Conservation (phyloP, 2,888 invertebrate species). For the Netelia inedita region DNA sequence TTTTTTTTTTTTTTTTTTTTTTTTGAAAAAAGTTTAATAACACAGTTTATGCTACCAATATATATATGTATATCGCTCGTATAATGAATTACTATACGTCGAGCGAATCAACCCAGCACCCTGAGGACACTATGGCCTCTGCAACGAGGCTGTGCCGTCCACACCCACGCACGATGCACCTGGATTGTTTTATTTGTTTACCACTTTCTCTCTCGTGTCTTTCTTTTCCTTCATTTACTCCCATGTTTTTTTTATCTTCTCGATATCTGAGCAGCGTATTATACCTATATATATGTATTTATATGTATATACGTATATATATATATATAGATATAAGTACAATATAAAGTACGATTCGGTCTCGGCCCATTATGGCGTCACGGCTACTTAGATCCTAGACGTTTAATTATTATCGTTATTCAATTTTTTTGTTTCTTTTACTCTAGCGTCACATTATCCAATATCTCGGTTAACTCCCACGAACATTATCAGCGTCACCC, state of each 20-base stretch:
- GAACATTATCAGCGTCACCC: conserved; percentile 52
- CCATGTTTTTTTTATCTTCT: conserved; percentile 46
- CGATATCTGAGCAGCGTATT: conserved; percentile 70
- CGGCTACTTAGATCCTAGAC: conserved; percentile 71
- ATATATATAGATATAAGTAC: conserved; percentile 67
- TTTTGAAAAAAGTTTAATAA: conserved; percentile 62
- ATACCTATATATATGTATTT: conserved; percentile 54
- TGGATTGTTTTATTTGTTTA: conserved; percentile 49
- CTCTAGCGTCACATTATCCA: conserved; percentile 62
- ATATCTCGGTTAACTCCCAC: conserved; percentile 58
- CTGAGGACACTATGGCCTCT: conserved; percentile 54
- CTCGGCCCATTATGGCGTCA: conserved; percentile 65
- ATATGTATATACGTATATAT: conserved; percentile 60
- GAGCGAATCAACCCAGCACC: conserved; percentile 65
- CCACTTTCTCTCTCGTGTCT: conserved; percentile 29
- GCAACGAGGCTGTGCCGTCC: conserved; percentile 62
- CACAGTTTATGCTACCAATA: conserved; percentile 64
- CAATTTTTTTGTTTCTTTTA: conserved; percentile 59
- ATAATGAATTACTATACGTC: conserved; percentile 47
- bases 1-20: conserved; percentile 36
- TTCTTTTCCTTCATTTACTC: conserved; percentile 20
- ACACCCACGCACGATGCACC: conserved; percentile 54
- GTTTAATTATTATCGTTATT: conserved; percentile 71
- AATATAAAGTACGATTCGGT: conserved; percentile 69
- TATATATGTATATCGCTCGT: conserved; percentile 50